phyloP scores from a whole-genome alignment of 2,113 vertebrate species.

The Sylvia atricapilla region DNA sequence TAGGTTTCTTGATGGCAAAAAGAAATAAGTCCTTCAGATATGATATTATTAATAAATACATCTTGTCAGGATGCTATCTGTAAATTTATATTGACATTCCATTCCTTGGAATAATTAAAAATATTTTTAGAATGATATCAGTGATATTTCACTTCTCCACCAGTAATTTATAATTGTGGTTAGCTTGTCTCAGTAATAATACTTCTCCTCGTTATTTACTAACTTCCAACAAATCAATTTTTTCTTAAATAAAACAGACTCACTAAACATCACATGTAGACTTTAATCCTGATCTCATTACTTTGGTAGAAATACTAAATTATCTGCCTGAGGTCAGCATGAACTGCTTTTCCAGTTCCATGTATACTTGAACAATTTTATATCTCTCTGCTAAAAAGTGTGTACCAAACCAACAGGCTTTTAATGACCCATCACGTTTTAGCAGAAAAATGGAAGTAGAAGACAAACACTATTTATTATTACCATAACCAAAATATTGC shows the following conservation, averaged over 20 bases:
- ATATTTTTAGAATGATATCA: neutral
- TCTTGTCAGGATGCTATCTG: slow-evolving; percentile 11
- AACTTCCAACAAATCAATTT: neutral
- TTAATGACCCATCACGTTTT: neutral
- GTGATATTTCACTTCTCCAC: neutral
- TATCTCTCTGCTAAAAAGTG: neutral
- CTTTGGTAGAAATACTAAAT: neutral
- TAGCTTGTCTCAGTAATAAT: neutral
- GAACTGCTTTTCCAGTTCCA: neutral
- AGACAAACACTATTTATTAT: neutral
- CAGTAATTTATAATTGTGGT: neutral
- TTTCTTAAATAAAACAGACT: neutral
- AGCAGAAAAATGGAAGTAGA: neutral
- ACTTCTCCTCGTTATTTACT: neutral
- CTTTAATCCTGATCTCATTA: neutral
- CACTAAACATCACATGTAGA: neutral
- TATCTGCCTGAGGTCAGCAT: neutral
- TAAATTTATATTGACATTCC: neutral
- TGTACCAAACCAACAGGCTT: neutral
- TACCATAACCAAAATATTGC: neutral
- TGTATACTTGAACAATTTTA: neutral
- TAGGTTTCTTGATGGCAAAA: slow-evolving; percentile 36
- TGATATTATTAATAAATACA: slow-evolving; percentile 7
- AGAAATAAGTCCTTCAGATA: slow-evolving; percentile 8
- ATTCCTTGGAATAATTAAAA: neutral